Base-by-base conservation (phyloP, 2,797 vertebrate genomes). In the Enteromius argenteus region DNA sequence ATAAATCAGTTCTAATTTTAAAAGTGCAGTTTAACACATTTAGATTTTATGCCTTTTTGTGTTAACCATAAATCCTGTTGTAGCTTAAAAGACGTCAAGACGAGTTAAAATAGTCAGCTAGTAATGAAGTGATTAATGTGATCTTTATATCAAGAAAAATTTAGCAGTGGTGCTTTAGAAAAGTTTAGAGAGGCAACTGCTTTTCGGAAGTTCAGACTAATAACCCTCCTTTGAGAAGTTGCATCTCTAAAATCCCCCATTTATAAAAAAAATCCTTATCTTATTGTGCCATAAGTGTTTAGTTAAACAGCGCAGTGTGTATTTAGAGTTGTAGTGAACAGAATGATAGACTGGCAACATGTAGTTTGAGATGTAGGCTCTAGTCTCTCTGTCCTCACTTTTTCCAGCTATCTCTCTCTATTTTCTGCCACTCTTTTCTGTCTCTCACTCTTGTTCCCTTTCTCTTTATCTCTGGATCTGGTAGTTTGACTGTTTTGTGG, bases 401-500 rank as follows among this genome's bases (percentile, higher is more conserved):
- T 71, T 23, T 87, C 64, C 5, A 88, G 83, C 51, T 84, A 15
- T 81, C 32, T 39, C 49, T 66, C 30, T 86, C 58, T 30, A 53
- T 77, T 72, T 49, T 85, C 84, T 89, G 44, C 90, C 86, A 86
- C 78, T 32, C 32, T 32, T 46, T 14, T 89, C 71, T 86, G 89
- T 88, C 87, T 91, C 88, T 91, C 87, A 87, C 84, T 87, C 87
- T 81, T 89, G 89, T 66, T 77, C 68, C 78, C 56, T 85, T 66
- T 76, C 13, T 66, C 19, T 46, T 86, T 77, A 87, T 91, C 87
- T 89, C 84, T 87, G 67, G 75, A 86, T 89, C 93, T 94, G 89
- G 94, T 95, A 92, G 95, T 93, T 93, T 96, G 92, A 94, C 91
- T 95, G 93, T 87, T 92, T 95, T 96, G 94, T 95, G 86, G 86